Percentiles rank a stretch among this genome's conserved stretches.
Conservation (phyloP, 37 sponge, comb jelly and placozoan genomes). For the Axinella damicornis region DNA sequence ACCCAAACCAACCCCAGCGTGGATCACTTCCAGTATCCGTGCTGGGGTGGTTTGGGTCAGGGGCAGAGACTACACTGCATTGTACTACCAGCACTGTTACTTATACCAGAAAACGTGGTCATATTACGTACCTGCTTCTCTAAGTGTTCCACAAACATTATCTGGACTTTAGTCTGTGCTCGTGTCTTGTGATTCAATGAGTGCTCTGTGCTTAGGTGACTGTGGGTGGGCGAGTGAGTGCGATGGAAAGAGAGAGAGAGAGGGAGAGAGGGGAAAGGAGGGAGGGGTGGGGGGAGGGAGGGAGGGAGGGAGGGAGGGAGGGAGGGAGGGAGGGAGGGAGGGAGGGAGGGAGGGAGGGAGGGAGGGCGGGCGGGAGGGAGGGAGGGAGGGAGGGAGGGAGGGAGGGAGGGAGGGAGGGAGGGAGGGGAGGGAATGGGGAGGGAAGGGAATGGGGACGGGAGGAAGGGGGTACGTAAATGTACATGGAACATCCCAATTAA, state of each 20-base stretch:
- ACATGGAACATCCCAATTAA: no score
- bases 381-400: no score
- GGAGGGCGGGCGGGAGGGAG: background rate
- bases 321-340: background rate
- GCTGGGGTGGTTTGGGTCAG: no score
- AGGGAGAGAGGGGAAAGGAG: background rate
- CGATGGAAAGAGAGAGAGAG: conserved; percentile 33
- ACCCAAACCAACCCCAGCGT: no score
- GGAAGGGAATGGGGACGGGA: no score
- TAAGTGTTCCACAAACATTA: conserved; percentile 45
- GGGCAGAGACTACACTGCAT: no score
- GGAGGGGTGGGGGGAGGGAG: background rate
- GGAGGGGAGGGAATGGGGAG: background rate
- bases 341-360: conserved; percentile 1
- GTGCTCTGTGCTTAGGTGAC: conserved; percentile 65
- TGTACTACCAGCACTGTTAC: no score
- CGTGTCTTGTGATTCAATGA: conserved; percentile 2
- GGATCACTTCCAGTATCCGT: no score
- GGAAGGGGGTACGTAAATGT: no score
- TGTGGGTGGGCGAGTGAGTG: conserved; percentile 35
- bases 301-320: background rate
- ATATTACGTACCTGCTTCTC: conserved; percentile 56
- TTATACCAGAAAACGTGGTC: no score
- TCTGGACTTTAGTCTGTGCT: conserved; percentile 68
- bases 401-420: background rate